Evolutionary conservation across 30 jellyfish, hydroid and myxozoan genomes (phyloP), one percentile per base, ranked within the genome.

Genomic region (Sanderia malayensis): DNA sequence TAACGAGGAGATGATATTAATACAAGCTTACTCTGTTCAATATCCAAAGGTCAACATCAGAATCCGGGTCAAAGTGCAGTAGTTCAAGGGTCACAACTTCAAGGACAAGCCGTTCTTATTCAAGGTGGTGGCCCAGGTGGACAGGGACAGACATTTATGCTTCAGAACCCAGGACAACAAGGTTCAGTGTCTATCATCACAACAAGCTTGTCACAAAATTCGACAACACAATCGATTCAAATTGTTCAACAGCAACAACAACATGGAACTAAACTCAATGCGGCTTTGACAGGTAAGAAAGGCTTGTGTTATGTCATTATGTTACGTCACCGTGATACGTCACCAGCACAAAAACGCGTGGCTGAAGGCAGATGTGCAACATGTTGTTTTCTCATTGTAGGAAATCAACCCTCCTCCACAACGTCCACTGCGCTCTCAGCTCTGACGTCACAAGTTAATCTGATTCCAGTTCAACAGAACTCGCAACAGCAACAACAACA

Each of bases 391-490:
- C n/a, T n/a, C n/a, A n/a, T n/a, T n/a, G n/a, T 47, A 80, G 84
- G 93, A 2, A 73, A 73, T 29, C 69, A 75, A 18, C 57, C 77
- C 32, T 81, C 79, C 46, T 80, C 89, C 20, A 67, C 87, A 46
- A 46, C 96, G 11, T 79, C 96, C 2, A 87, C 96, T 7, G 96
- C 96, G 18, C 81, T 87, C 27, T 87, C 98, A 19, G 96, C 98
- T 25, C 68, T 92, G 80, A 92, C 98, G 60, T 83, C 98, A 23
- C 98, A 92, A 67, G 98, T 92, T 30, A 92, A 92, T 82, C 88
- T 92, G 44, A 79, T 92, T 55, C 98, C 96, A 18, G 96, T 92
- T 31, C 98, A 92, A 46, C 94, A 76, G 57, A 74, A 49, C 24
- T 34, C 59, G 33, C 68, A n/a, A n/a, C n/a, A n/a, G n/a, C n/a